A percentile compares a stretch with the other conserved stretches of the same genome.
Conservation (phyloP, 2,113 vertebrate species). For the Halichoeres trimaculatus region DNA sequence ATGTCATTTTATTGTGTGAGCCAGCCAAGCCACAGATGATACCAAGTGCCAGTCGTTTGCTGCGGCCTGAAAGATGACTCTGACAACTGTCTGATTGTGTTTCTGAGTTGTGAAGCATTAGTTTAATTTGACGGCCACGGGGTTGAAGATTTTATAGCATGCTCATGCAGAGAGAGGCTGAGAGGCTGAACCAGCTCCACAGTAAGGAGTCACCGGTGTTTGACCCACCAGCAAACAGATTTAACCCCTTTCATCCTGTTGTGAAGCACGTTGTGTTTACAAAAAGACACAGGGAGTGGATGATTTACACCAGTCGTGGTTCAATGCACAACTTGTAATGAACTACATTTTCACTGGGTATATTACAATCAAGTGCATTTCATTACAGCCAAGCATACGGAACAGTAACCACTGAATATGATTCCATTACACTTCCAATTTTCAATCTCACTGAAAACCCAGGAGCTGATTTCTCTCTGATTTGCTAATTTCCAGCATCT, state of each 20-base stretch:
- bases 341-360: constrained; percentile 29
- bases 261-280: background rate
- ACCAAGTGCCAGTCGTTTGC: constrained; percentile 16
- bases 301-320: constrained; percentile 21
- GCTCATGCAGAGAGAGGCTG: background rate
- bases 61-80: constrained; percentile 34
- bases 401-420: constrained; percentile 35
- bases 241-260: constrained; percentile 5
- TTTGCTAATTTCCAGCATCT: constrained; percentile 36
- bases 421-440: constrained; percentile 48
- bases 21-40: background rate
- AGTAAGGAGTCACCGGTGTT: constrained; percentile 20
- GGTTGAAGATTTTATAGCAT: constrained; percentile 28
- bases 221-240: constrained; percentile 25
- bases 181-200: constrained; percentile 19
- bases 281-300: background rate
- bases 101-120: constrained; percentile 39
- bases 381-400: constrained; percentile 39
- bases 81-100: constrained; percentile 47
- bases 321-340: constrained; percentile 50
- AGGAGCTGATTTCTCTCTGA: constrained; percentile 42
- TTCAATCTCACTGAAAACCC: constrained; percentile 12
- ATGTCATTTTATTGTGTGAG: constrained; percentile 48
- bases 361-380: constrained; percentile 31
- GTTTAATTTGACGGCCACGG: constrained; percentile 31